Conservation (phyloP, 2,113 vertebrate species). For the human (Homo sapiens) region GRCh38 chr12:101052501-101053000, state of each 20-base stretch:
- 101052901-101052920: not conserved
- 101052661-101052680: not conserved
- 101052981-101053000: not conserved
- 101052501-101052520: not conserved
- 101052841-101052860: not conserved
- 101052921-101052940: not conserved
- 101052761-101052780: not conserved
- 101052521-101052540: constrained; percentile 31
- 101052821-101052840: not conserved
- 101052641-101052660: not conserved
- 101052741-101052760: not conserved
- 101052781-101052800: not conserved
- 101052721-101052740: not conserved
- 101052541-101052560: constrained; percentile 9
- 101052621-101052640: not conserved
- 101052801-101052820: not conserved
- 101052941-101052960: constrained; percentile 5
- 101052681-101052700: constrained; percentile 25
- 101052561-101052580: not conserved
- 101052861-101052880: not conserved
- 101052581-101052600: not conserved
- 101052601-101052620: not conserved
- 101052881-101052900: not conserved
- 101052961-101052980: not conserved
- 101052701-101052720: not conserved